Evolutionary conservation across 2,888 invertebrate genomes (phyloP), one percentile per base, ranked within the genome.

Genomic region (Netelia melanura): DNA sequence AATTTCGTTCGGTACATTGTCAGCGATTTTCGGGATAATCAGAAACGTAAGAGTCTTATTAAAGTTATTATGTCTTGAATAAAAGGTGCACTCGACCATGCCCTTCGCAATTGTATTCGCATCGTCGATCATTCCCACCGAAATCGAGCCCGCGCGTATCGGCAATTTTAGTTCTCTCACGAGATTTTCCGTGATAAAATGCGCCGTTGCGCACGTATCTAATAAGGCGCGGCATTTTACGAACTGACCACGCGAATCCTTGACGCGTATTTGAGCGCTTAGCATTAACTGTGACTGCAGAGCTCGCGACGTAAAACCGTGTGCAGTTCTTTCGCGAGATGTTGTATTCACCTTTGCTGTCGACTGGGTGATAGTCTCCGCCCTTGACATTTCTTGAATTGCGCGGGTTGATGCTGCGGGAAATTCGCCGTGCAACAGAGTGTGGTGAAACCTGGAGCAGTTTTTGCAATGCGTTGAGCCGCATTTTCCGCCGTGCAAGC

Each of bases 131-230:
- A 70, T 81, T 75, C 85, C 83, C 17, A 85, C 67, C 17, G 79
- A 0, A 23, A 84, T 14, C 56, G 84, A 78, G 56, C 86, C 83
- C 64, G 79, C 70, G 30, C 72, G 84, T 58, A 56, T 23, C 2
- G 75, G 58, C 65, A 86, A 82, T 71, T 68, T 71, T 23, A 86
- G 72, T 48, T 14, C 30, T 14, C 65, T 67, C 8, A 56, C 81
- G 38, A 85, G 54, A 48, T 65, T 30, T 62, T 84, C 83, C 9
- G 86, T 87, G 3, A 83, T 79, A 43, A 87, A 86, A 80, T 86
- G 81, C 2, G 86, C 75, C 6, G 85, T 86, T 14, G 85, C 77
- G 38, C 85, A 86, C 9, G 85, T 84, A 25, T 87, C 86, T 58
- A 87, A 79, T 76, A 86, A 76, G 1, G 81, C 84, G 38, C 86